A percentile compares a stretch with the other conserved stretches of the same genome.
These are phyloP conservation scores for Ivindomyrus marchei DNA, from an alignment of 2,113 vertebrate species.

Conservation along the genomic window DNA sequence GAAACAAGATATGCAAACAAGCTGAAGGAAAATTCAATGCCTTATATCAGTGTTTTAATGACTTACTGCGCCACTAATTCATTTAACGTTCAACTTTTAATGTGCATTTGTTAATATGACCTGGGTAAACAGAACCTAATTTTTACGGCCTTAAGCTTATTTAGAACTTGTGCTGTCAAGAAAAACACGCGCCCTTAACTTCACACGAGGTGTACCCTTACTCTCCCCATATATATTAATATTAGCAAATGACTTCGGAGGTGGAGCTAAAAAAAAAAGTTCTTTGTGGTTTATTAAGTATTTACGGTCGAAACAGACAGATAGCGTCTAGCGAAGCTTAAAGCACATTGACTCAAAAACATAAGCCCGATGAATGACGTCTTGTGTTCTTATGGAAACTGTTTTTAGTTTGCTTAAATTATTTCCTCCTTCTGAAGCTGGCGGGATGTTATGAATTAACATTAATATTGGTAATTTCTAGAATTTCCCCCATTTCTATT, in stretches of 20 bases:
- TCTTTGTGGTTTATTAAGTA: neutral
- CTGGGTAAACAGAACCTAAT: neutral
- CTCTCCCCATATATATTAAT: neutral
- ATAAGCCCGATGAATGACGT: neutral
- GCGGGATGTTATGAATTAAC: neutral
- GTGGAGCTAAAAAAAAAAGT: neutral
- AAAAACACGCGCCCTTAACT: neutral
- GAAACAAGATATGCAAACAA: conserved; percentile 18
- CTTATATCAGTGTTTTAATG: neutral
- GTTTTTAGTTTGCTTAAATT: neutral
- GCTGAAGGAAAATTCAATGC: neutral
- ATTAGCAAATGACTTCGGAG: neutral
- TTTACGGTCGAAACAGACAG: neutral
- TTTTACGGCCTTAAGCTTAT: neutral
- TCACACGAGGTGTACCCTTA: neutral
- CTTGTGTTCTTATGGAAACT: neutral
- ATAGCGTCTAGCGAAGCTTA: neutral
- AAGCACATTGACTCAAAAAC: neutral
- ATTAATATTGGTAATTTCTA: neutral
- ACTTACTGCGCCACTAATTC: neutral
- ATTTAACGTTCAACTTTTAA: neutral
- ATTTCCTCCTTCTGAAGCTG: neutral
- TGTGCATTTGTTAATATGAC: neutral
- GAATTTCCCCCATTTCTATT: neutral
- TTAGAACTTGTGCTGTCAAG: conserved; percentile 1